A percentile compares a stretch with the other conserved stretches of the same genome.
These are phyloP conservation scores for Scolopax bukidnonensis DNA, from an alignment of 2,797 vertebrate species.

Conservation along the genomic window DNA sequence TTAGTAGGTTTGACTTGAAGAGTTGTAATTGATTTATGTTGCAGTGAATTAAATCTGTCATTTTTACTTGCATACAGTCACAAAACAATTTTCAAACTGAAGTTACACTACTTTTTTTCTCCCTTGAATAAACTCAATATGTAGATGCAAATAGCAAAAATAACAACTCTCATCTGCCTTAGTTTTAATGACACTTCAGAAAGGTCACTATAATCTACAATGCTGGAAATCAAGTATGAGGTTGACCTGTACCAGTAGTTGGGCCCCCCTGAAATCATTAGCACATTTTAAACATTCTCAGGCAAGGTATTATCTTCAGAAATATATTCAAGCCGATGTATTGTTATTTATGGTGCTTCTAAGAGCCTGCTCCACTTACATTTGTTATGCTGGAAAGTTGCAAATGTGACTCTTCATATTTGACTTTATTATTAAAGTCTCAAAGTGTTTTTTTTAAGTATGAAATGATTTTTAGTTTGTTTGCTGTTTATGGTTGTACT, in stretches of 20 bases:
- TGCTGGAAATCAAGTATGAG: background rate
- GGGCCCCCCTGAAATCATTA: rapidly evolving
- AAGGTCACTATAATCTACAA: background rate
- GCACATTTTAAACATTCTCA: background rate
- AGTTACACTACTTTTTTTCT: background rate
- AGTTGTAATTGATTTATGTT: background rate
- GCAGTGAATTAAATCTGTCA: background rate
- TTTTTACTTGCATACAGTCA: background rate
- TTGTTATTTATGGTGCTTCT: background rate
- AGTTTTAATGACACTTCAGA: background rate
- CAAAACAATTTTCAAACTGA: background rate
- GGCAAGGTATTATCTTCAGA: background rate
- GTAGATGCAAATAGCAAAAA: background rate
- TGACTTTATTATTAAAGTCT: background rate
- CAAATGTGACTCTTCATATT: background rate
- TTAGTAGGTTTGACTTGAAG: background rate
- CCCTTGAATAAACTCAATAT: background rate
- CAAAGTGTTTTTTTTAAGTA: background rate
- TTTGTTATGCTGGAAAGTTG: background rate
- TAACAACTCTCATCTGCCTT: background rate
- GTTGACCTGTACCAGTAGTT: background rate
- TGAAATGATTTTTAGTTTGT: background rate
- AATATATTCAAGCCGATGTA: background rate
- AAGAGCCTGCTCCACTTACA: background rate
- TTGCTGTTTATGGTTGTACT: background rate